phyloP scores from a whole-genome alignment of 1,140 invertebrate genomes.

The Aricia agestis region DNA sequence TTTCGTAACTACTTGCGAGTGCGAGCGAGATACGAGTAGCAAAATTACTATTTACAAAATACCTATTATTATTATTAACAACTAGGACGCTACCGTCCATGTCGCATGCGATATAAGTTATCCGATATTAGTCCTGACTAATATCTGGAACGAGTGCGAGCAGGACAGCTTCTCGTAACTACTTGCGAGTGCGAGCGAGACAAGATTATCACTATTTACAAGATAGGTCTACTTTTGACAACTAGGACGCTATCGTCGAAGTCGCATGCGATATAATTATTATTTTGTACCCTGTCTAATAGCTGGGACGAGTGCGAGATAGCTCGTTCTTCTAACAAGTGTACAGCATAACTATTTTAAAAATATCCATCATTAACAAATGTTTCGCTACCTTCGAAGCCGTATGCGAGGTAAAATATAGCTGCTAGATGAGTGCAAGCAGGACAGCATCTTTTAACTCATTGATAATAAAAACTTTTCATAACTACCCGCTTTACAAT shows the following conservation, averaged over 20 bases:
- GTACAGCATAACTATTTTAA: no score
- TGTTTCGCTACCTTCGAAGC: no score
- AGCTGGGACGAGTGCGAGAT: no score
- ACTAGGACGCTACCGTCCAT: constrained; percentile 28
- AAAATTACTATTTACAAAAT: not conserved
- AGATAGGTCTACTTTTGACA: no score
- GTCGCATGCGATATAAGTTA: constrained; percentile 74
- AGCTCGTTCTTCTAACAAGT: no score
- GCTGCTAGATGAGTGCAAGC: no score
- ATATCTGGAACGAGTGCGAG: constrained; percentile 75
- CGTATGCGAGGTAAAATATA: no score
- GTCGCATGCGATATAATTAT: constrained; percentile 27
- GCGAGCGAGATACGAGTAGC: constrained; percentile 21
- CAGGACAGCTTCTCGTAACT: constrained; percentile 73
- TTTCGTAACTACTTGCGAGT: constrained; percentile 46
- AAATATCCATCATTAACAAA: no score
- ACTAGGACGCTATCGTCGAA: constrained; percentile 27
- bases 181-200: constrained; percentile 10
- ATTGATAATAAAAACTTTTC: no score
- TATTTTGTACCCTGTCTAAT: no score
- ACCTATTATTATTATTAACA: not conserved
- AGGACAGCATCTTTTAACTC: no score
- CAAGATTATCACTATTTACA: not conserved
- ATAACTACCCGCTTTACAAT: no score
- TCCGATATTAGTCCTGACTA: constrained; percentile 59